Evolutionary conservation across 2,888 invertebrate species (phyloP).

Genomic region (Gasteruption jaculator): DNA sequence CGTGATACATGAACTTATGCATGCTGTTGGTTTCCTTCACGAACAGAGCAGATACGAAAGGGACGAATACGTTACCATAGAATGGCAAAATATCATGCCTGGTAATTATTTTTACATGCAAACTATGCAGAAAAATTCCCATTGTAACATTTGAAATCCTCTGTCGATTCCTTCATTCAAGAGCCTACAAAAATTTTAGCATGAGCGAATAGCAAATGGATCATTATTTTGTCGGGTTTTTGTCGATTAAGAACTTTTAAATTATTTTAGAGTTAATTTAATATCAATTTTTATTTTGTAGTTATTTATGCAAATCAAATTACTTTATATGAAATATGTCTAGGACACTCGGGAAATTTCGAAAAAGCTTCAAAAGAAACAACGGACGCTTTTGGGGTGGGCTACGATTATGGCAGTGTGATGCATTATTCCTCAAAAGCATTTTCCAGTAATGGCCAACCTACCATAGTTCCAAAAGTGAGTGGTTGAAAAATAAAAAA

Average conservation of each 20-base stretch:
- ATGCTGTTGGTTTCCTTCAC: constrained; percentile 75
- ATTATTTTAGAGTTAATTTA: no score
- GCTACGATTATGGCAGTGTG: constrained; percentile 76
- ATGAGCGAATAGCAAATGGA: no score
- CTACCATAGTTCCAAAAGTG: constrained; percentile 71
- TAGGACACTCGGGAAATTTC: constrained; percentile 67
- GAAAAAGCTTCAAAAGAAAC: constrained; percentile 59
- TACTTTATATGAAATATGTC: no score
- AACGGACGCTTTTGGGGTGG: constrained; percentile 65
- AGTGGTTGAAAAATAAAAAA: constrained; percentile 24
- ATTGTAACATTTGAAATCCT: no score
- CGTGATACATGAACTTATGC: constrained; percentile 74
- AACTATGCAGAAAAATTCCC: no score
- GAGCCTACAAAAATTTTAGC: no score
- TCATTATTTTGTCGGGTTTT: no score
- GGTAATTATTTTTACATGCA: constrained; percentile 54
- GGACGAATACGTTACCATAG: constrained; percentile 64
- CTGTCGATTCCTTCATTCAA: no score
- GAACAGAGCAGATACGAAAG: constrained; percentile 77
- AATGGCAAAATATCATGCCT: constrained; percentile 65
- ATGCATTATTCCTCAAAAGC: constrained; percentile 80
- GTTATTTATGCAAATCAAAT: no score
- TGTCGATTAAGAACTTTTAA: no score
- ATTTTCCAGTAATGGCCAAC: constrained; percentile 67
- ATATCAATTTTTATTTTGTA: no score